Base-by-base conservation (phyloP, 2,113 vertebrate species). In the Oncorhynchus keta region DNA sequence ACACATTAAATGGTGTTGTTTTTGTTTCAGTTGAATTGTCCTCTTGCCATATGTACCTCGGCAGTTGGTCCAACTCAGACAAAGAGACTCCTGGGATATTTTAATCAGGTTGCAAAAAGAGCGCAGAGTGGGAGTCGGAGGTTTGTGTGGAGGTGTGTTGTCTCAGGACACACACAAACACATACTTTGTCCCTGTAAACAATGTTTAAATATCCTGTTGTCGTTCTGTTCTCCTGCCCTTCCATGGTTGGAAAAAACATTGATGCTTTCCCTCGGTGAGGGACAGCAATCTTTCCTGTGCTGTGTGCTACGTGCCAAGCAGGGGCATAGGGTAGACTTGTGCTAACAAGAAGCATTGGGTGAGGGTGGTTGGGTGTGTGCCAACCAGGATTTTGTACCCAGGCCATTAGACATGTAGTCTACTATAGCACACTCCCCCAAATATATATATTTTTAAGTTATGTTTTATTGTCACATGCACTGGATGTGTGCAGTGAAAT, bases 181-280 rank as follows among this genome's bases (percentile, higher is more conserved):
- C 39, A 11, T 45, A 45, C 39, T 45, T 45, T 2, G 79, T 77
- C 64, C 22, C 5, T 49, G 78, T 85, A 89, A 89, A 92, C 91
- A 92, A 90, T 88, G 67, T 62, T 45, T 11, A 45, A 45, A 1
- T 9, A 45, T 45, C 39, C 9, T 9, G 9, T 9, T 45, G 39
- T 72, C 48, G 7, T 80, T 83, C 66, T 81, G 30, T 11, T 79
- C 90, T 90, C 88, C 89, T 89, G 85, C 67, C 45, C 49, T 67
- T 80, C n/a, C 65, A 18, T 14, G 8, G 39, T 45, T 9, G 8
- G 39, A 11, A 45, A 2, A 45, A 45, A 45, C n/a, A 24, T 57
- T 4, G 14, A 14, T 55, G 51, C 35, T 35, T 35, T 18, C 14
- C 14, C 51, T 20, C 55, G 16, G 4, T 20, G 55, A 57, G 55